Percentiles rank a stretch among this genome's conserved stretches.
These are phyloP conservation scores for Heteropelma amictum DNA, from an alignment of 2,888 invertebrate genomes.

Conservation along the genomic window DNA sequence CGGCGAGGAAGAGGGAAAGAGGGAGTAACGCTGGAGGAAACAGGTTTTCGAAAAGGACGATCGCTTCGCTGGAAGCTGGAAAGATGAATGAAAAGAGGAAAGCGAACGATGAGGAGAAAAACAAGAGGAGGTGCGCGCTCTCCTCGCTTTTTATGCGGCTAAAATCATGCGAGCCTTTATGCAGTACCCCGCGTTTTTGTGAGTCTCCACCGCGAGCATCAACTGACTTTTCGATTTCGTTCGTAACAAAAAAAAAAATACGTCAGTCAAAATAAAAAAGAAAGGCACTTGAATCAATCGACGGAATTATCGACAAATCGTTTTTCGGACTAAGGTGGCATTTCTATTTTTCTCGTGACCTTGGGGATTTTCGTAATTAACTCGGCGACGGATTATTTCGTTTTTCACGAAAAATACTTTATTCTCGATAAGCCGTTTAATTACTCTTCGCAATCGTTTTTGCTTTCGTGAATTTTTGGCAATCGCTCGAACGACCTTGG, in stretches of 20 bases:
- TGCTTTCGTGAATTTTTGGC: no score
- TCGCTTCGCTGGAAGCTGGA: conserved; percentile 59
- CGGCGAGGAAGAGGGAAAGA: conserved; percentile 58
- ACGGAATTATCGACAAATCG: no score
- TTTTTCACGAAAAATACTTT: no score
- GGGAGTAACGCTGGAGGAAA: conserved; percentile 60
- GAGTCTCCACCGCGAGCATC: conserved; percentile 53
- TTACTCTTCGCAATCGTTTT: no score
- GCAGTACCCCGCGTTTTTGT: conserved; percentile 3
- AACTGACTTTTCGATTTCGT: conserved; percentile 61
- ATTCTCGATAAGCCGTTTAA: no score
- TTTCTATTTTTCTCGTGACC: no score
- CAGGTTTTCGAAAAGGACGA: conserved; percentile 60
- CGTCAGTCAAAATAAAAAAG: background rate
- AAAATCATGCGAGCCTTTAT: conserved; percentile 14
- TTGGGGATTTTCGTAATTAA: no score
- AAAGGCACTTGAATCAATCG: background rate
- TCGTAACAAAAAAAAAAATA: background rate
- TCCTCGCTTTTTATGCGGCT: conserved; percentile 2
- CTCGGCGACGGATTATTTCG: no score
- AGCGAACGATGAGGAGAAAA: conserved; percentile 22
- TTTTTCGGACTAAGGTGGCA: no score
- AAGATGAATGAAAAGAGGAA: conserved; percentile 72
- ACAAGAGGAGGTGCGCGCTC: conserved; percentile 38
- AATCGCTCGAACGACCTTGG: no score